Percentiles rank a stretch among this genome's conserved stretches.
Conservation (phyloP, 2,113 vertebrate genomes). For the Labeo rohita region DNA sequence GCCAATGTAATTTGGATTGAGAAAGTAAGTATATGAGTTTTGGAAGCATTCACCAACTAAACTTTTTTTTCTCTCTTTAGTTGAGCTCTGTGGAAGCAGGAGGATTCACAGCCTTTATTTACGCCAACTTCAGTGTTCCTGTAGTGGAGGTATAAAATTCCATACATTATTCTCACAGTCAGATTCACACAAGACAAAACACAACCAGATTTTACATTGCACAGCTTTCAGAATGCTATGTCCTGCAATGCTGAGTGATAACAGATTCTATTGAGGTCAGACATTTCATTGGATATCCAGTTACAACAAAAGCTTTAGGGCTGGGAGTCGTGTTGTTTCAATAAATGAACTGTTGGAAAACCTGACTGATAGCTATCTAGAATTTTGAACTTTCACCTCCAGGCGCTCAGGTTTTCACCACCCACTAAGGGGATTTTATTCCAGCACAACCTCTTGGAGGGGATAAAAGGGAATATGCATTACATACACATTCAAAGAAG, state of each 20-base stretch:
- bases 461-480: not conserved
- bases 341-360: slow-evolving; percentile 34
- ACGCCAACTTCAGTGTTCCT: slow-evolving; percentile 88
- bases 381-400: slow-evolving; percentile 38
- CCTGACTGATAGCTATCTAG: not conserved
- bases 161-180: not conserved
- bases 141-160: slow-evolving; percentile 81
- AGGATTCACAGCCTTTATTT: slow-evolving; percentile 90
- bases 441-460: not conserved
- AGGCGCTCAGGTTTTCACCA: slow-evolving; percentile 13
- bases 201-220: slow-evolving; percentile 14
- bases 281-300: slow-evolving; percentile 33
- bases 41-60: slow-evolving; percentile 33
- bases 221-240: slow-evolving; percentile 49
- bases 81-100: slow-evolving; percentile 89
- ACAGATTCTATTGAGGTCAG: slow-evolving; percentile 33
- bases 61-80: slow-evolving; percentile 70
- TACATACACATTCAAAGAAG: not conserved
- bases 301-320: slow-evolving; percentile 49
- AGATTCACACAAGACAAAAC: slow-evolving; percentile 6
- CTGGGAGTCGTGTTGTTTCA: slow-evolving; percentile 17
- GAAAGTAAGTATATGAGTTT: slow-evolving; percentile 25
- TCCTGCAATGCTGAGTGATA: not conserved
- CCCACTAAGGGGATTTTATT: not conserved
- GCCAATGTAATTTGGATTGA: not conserved